These are phyloP conservation scores for Sander vitreus DNA, from an alignment of 2,113 vertebrate genomes.

Conservation along the genomic window DNA sequence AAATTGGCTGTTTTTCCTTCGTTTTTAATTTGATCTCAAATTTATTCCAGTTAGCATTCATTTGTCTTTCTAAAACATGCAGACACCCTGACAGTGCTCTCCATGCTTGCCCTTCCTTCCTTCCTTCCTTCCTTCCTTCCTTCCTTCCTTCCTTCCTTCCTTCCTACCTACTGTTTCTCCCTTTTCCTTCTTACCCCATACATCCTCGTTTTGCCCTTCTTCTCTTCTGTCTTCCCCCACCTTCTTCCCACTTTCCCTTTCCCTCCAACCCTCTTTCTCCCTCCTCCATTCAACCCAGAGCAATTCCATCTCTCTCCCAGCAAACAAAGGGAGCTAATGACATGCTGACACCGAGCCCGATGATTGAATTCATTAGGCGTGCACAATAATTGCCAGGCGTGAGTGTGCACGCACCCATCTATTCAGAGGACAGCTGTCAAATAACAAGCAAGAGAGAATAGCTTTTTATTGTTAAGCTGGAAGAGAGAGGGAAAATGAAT, in stretches of 20 bases:
- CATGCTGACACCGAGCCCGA: constrained; percentile 78
- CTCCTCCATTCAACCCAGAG: constrained; percentile 52
- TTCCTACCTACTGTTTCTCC: constrained; percentile 15
- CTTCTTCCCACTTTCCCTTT: not conserved
- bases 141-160: constrained; percentile 4
- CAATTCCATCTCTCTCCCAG: constrained; percentile 73
- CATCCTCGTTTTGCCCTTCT: constrained; percentile 25
- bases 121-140: constrained; percentile 10
- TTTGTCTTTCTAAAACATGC: constrained; percentile 19
- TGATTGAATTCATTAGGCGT: constrained; percentile 83
- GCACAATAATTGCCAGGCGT: constrained; percentile 78
- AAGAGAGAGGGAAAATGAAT: constrained; percentile 50
- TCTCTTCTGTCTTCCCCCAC: not conserved
- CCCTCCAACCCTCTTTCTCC: constrained; percentile 28
- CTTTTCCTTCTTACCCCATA: constrained; percentile 19
- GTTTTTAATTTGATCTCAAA: constrained; percentile 20
- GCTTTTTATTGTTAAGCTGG: constrained; percentile 73
- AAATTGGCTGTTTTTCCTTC: not conserved
- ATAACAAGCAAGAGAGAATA: constrained; percentile 76
- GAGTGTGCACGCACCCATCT: constrained; percentile 69
- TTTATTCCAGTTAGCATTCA: constrained; percentile 39
- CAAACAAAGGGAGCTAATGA: constrained; percentile 82
- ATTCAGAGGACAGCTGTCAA: constrained; percentile 84
- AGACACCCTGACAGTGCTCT: not conserved
- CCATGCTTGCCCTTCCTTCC: constrained; percentile 6